A percentile compares a stretch with the other conserved stretches of the same genome.
Evolutionary conservation across 1,140 invertebrate species (phyloP).

Genomic region (Neuroterus valhalla): DNA sequence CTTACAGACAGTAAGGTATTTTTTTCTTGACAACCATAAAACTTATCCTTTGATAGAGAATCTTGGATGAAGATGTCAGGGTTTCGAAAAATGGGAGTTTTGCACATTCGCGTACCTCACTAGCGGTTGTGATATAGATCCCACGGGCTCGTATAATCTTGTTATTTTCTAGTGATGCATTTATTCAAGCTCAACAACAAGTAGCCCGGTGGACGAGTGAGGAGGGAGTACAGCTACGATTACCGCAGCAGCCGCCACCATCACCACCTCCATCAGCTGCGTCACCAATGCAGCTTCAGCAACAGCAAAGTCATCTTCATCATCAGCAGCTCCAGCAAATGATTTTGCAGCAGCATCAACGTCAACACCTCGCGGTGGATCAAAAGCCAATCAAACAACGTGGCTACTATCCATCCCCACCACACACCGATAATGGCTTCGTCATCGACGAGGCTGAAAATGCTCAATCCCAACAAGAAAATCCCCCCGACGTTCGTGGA

Average conservation of each 20-base stretch:
- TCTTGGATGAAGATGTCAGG: not conserved
- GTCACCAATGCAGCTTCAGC: constrained; percentile 42
- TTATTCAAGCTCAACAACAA: constrained; percentile 95
- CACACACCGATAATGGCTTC: constrained; percentile 63
- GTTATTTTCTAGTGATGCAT: constrained; percentile 94
- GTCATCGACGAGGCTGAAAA: constrained; percentile 63
- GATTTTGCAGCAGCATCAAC: constrained; percentile 44
- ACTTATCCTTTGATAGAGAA: too few relatives aligned
- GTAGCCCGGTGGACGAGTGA: constrained; percentile 94
- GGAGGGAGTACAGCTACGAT: constrained; percentile 82
- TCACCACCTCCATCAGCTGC: constrained; percentile 48
- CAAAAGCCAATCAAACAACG: constrained; percentile 55
- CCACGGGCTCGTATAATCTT: constrained; percentile 75
- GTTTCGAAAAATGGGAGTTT: not conserved
- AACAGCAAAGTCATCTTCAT: constrained; percentile 58
- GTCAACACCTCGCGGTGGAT: constrained; percentile 51
- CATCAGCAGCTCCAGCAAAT: constrained; percentile 45
- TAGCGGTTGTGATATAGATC: constrained; percentile 69
- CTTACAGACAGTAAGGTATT: too few relatives aligned
- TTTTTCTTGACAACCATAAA: too few relatives aligned
- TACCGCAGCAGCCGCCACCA: constrained; percentile 66
- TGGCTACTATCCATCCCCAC: constrained; percentile 68
- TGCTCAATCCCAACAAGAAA: constrained; percentile 71
- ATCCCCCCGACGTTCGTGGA: constrained; percentile 65
- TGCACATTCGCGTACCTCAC: constrained; percentile 53